Percentiles rank a stretch among this genome's conserved stretches.
Evolutionary conservation across 2,797 vertebrate species (phyloP).

Genomic region (Phrynocephalus guinanensis): DNA sequence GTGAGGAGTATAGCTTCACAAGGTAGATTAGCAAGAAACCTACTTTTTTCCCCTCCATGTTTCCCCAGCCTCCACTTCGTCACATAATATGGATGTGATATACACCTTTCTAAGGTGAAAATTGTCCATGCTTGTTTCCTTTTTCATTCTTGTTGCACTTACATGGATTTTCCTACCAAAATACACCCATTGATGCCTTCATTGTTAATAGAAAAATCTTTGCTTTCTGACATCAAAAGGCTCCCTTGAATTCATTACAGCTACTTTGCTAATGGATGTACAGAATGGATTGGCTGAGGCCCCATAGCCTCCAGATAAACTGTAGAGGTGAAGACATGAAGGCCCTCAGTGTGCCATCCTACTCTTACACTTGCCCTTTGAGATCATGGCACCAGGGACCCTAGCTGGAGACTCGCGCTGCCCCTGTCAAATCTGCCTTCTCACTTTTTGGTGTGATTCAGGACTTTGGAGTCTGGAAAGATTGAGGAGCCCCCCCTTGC

Average conservation of each 20-base stretch:
- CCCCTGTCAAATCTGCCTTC: constrained; percentile 87
- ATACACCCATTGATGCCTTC: constrained; percentile 53
- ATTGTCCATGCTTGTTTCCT: constrained; percentile 65
- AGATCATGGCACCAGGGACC: constrained; percentile 70
- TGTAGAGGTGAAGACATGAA: constrained; percentile 75
- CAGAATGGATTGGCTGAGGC: constrained; percentile 64
- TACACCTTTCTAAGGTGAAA: constrained; percentile 71
- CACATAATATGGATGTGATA: constrained; percentile 68
- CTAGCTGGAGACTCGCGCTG: constrained; percentile 85
- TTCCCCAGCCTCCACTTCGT: constrained; percentile 65
- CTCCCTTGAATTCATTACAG: constrained; percentile 44
- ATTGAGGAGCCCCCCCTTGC: constrained; percentile 83
- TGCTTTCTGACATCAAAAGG: constrained; percentile 75
- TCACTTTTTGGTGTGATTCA: constrained; percentile 86
- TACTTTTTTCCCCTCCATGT: constrained; percentile 48
- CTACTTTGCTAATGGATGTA: constrained; percentile 62
- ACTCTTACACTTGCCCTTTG: constrained; percentile 65
- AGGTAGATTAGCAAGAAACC: constrained; percentile 71
- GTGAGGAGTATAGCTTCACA: constrained; percentile 52
- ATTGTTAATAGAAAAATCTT: constrained; percentile 56
- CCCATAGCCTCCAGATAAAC: constrained; percentile 56
- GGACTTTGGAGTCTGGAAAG: constrained; percentile 86
- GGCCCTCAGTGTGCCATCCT: constrained; percentile 54
- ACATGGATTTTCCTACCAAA: constrained; percentile 44
- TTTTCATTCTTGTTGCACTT: constrained; percentile 53